A percentile compares a stretch with the other conserved stretches of the same genome.
These are phyloP conservation scores for Speoplatyrhinus poulsoni DNA, from an alignment of 2,113 vertebrate species.

Conservation along the genomic window DNA sequence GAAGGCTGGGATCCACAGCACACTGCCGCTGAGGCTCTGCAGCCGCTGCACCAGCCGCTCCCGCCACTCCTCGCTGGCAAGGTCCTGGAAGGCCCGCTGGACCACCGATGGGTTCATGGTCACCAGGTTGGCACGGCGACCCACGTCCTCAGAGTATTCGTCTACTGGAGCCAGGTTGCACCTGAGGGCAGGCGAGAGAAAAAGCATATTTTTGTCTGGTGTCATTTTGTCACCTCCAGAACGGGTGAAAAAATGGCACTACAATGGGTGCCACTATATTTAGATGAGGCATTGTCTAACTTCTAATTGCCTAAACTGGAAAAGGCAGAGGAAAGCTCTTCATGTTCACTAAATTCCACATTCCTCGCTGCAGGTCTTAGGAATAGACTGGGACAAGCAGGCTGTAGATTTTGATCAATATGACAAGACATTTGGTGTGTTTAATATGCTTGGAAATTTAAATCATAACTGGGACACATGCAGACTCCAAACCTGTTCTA, in stretches of 20 bases:
- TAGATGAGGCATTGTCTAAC: slow-evolving; percentile 54
- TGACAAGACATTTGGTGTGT: slow-evolving; percentile 10
- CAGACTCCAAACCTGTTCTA: background rate
- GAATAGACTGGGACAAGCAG: slow-evolving; percentile 16
- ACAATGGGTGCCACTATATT: slow-evolving; percentile 32
- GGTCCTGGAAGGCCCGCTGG: slow-evolving; percentile 91
- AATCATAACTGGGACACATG: background rate
- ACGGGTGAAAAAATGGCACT: too few relatives aligned
- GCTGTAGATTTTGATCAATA: slow-evolving; percentile 30
- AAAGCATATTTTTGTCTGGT: too few relatives aligned
- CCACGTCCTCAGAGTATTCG: slow-evolving; percentile 86
- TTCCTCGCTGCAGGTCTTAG: slow-evolving; percentile 25
- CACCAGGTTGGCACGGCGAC: slow-evolving; percentile 86
- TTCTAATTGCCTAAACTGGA: slow-evolving; percentile 10
- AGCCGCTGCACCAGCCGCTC: slow-evolving; percentile 87
- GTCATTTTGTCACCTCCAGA: too few relatives aligned
- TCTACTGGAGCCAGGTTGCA: slow-evolving; percentile 95
- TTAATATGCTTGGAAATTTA: slow-evolving; percentile 12
- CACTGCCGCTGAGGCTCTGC: slow-evolving; percentile 85
- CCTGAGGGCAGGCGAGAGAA: slow-evolving; percentile 61
- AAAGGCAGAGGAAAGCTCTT: slow-evolving; percentile 49
- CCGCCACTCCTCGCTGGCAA: slow-evolving; percentile 87
- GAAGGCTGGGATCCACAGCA: slow-evolving; percentile 97
- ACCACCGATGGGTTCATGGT: slow-evolving; percentile 98
- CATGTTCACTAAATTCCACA: slow-evolving; percentile 47